Conservation (phyloP, 2,888 invertebrate genomes). For the Ecliptopera silaceata region DNA sequence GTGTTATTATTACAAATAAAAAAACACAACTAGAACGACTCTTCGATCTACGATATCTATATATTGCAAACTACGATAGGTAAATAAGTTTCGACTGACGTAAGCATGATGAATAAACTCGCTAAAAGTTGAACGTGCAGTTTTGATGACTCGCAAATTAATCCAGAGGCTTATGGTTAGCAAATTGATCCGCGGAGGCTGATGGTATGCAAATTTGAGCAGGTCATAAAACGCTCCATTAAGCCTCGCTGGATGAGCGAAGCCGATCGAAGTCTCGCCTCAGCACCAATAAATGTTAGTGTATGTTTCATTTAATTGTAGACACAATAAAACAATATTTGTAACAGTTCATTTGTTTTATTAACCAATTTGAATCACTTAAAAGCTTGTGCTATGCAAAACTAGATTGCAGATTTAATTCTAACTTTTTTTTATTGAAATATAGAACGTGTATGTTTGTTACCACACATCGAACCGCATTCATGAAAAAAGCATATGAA, state of each 20-base stretch:
- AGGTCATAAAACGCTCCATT: slow-evolving; percentile 33
- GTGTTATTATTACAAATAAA: too few relatives aligned
- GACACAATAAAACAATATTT: background rate
- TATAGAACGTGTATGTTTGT: too few relatives aligned
- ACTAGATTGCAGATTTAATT: too few relatives aligned
- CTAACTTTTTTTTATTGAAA: too few relatives aligned
- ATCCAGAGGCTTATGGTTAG: slow-evolving; percentile 18
- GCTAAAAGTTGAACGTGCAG: background rate
- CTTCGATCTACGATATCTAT: too few relatives aligned
- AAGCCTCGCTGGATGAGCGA: slow-evolving; percentile 11
- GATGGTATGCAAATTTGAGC: slow-evolving; percentile 31
- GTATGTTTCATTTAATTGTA: slow-evolving; percentile 18
- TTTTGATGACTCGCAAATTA: slow-evolving; percentile 13
- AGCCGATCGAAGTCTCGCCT: slow-evolving; percentile 21
- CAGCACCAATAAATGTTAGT: slow-evolving; percentile 27
- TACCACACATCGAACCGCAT: too few relatives aligned
- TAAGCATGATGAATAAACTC: background rate
- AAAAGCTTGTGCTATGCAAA: too few relatives aligned
- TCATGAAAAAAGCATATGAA: too few relatives aligned
- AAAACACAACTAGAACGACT: too few relatives aligned
- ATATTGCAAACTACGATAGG: too few relatives aligned
- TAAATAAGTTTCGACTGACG: too few relatives aligned
- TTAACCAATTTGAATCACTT: background rate
- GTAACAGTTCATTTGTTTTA: too few relatives aligned
- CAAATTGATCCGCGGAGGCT: slow-evolving; percentile 15